phyloP scores from a whole-genome alignment of 2,113 vertebrate genomes.

The Gymnocephalus cernua region DNA sequence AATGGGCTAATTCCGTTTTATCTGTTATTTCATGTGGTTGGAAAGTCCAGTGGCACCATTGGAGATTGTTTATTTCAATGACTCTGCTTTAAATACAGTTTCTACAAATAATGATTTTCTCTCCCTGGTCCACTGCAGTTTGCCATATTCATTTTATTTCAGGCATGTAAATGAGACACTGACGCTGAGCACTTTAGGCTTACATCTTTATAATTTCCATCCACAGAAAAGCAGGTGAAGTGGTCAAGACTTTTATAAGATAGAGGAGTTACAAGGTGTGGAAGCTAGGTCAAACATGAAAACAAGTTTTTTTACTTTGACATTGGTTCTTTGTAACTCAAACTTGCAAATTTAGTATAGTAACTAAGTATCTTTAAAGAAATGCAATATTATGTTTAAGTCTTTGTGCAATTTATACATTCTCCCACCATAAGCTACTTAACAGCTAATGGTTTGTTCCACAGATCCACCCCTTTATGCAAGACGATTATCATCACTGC shows the following conservation, averaged over 20 bases:
- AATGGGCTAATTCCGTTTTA: slow-evolving; percentile 13
- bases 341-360: slow-evolving; percentile 25
- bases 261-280: slow-evolving; percentile 15
- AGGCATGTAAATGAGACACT: slow-evolving; percentile 62
- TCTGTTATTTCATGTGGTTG: slow-evolving; percentile 28
- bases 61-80: slow-evolving; percentile 40
- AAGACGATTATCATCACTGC: slow-evolving; percentile 76
- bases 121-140: slow-evolving; percentile 38
- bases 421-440: slow-evolving; percentile 8
- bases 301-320: slow-evolving; percentile 19
- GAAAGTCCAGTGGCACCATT: slow-evolving; percentile 20
- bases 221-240: slow-evolving; percentile 28
- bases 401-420: slow-evolving; percentile 14
- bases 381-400: neutral
- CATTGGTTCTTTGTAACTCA: slow-evolving; percentile 19
- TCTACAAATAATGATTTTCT: slow-evolving; percentile 43
- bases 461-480: slow-evolving; percentile 72
- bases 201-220: slow-evolving; percentile 51
- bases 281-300: slow-evolving; percentile 19
- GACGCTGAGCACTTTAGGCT: slow-evolving; percentile 41
- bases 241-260: slow-evolving; percentile 12
- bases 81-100: slow-evolving; percentile 18
- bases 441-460: slow-evolving; percentile 66
- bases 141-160: slow-evolving; percentile 57
- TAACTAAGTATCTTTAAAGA: slow-evolving; percentile 19